These are phyloP conservation scores for Dreissena polymorpha DNA, from an alignment of 1,140 invertebrate species.

Conservation along the genomic window DNA sequence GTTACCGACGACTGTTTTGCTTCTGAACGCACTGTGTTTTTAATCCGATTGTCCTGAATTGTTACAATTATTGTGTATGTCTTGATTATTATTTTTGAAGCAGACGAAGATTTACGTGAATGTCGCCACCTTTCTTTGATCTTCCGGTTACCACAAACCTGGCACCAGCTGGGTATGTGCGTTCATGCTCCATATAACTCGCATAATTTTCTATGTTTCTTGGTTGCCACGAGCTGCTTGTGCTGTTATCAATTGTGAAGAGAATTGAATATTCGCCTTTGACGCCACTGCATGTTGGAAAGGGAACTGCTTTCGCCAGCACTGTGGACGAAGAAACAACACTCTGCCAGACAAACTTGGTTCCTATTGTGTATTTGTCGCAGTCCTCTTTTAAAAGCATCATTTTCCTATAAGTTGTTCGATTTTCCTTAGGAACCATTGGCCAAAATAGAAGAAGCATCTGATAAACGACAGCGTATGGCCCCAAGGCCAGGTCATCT, in stretches of 20 bases:
- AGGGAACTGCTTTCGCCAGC: neutral
- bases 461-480: slow-evolving; percentile 40
- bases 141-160: slow-evolving; percentile 29
- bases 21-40: no score
- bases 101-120: slow-evolving; percentile 1
- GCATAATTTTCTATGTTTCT: slow-evolving; percentile 49
- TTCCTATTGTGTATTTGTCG: slow-evolving; percentile 30
- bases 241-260: slow-evolving; percentile 31
- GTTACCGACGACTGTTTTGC: no score
- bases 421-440: slow-evolving; percentile 2
- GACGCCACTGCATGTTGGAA: slow-evolving; percentile 17
- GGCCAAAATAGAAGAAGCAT: slow-evolving; percentile 34
- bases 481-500: slow-evolving; percentile 32
- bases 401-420: slow-evolving; percentile 33
- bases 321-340: slow-evolving; percentile 25
- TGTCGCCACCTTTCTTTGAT: neutral
- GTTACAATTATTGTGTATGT: no score
- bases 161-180: slow-evolving; percentile 40
- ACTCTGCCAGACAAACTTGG: slow-evolving; percentile 27
- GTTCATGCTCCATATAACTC: slow-evolving; percentile 13
- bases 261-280: neutral
- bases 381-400: slow-evolving; percentile 14
- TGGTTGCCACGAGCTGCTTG: slow-evolving; percentile 3
- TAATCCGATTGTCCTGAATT: no score
- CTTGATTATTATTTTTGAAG: neutral